These are phyloP conservation scores for Hirudinaria manillensis DNA, from an alignment of 2,888 invertebrate species.

Conservation along the genomic window DNA sequence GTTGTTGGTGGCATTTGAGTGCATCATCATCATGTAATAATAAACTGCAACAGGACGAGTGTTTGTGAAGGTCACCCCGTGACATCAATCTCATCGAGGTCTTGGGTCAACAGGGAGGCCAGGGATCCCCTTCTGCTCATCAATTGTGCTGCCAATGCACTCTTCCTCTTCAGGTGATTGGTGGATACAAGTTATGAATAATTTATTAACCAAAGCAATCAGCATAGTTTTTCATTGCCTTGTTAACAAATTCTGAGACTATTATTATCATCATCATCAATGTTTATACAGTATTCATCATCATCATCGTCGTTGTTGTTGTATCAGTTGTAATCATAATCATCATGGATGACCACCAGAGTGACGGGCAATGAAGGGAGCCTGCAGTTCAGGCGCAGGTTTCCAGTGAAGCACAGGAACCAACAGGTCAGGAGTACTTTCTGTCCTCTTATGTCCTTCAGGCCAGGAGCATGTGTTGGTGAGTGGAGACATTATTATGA, in stretches of 20 bases:
- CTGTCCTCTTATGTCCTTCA: conserved; percentile 75
- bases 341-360: too few relatives aligned
- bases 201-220: neutral
- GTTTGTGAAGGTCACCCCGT: conserved; percentile 64
- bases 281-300: too few relatives aligned
- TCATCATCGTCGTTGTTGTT: too few relatives aligned
- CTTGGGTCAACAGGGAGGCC: conserved; percentile 74
- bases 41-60: conserved; percentile 46
- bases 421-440: conserved; percentile 66
- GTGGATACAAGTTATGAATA: too few relatives aligned
- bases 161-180: conserved; percentile 63
- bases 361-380: conserved; percentile 63
- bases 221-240: neutral
- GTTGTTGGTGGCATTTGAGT: too few relatives aligned
- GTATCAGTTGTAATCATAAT: too few relatives aligned
- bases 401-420: conserved; percentile 62
- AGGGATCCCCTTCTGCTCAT: conserved; percentile 70
- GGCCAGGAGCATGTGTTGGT: conserved; percentile 73
- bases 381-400: conserved; percentile 64
- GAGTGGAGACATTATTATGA: conserved; percentile 42
- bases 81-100: conserved; percentile 70
- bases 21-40: too few relatives aligned
- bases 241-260: neutral
- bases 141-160: conserved; percentile 70
- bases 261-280: too few relatives aligned